Evolutionary conservation across 2,797 vertebrate species (phyloP).

Genomic region (Heteromormyrus szaboi): DNA sequence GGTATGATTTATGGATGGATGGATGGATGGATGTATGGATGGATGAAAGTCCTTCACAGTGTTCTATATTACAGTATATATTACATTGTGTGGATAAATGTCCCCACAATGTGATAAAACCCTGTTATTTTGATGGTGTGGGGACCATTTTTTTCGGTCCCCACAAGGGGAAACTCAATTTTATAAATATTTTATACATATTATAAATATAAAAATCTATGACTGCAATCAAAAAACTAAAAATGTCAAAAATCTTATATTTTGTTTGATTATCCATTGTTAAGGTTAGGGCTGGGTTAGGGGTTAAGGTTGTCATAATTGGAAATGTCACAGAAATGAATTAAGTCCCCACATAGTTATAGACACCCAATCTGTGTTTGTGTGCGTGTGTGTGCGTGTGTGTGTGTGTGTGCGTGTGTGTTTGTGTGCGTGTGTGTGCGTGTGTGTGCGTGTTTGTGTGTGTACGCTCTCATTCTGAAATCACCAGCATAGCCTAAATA

Average conservation of each 20-base stretch:
- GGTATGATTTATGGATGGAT: not conserved
- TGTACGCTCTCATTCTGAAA: not conserved
- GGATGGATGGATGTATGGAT: not conserved
- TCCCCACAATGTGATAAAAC: not conserved
- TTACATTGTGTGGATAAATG: not conserved
- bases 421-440: not conserved
- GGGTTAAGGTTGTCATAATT: not conserved
- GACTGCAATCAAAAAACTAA: not conserved
- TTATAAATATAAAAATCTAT: not conserved
- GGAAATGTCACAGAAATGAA: not conserved
- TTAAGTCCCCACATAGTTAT: not conserved
- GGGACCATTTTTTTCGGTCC: not conserved
- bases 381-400: not conserved
- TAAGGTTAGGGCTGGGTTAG: not conserved
- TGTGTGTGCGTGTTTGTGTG: not conserved
- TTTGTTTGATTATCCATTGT: not conserved
- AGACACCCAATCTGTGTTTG: not conserved
- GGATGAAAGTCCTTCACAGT: not conserved
- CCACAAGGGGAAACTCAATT: not conserved
- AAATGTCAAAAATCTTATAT: not conserved
- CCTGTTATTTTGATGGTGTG: not conserved
- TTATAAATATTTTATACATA: not conserved
- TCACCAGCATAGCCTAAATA: not conserved
- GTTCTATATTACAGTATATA: not conserved
- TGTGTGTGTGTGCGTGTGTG: not conserved